These are phyloP conservation scores for Synanthedon tipuliformis DNA, from an alignment of 2,888 invertebrate species.

Conservation along the genomic window DNA sequence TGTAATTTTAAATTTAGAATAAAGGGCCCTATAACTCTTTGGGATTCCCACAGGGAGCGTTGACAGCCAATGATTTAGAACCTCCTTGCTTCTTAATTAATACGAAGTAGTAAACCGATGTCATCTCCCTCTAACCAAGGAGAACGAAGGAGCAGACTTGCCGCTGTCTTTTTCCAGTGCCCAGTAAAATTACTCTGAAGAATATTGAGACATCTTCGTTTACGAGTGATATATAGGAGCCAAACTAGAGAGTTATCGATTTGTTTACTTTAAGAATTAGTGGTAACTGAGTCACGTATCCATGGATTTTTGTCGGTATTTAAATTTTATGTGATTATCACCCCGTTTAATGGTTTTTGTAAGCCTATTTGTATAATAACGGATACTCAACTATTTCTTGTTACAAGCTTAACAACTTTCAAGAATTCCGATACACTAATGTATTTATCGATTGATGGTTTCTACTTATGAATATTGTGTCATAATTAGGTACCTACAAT, in stretches of 20 bases:
- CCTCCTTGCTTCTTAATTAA: slow-evolving; percentile 60
- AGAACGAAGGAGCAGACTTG: background rate
- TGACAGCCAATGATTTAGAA: slow-evolving; percentile 65
- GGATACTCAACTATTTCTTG: too few relatives aligned
- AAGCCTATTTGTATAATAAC: background rate
- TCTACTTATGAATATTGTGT: too few relatives aligned
- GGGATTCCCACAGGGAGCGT: slow-evolving; percentile 66
- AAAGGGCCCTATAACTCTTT: slow-evolving; percentile 65
- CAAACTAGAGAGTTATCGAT: slow-evolving; percentile 55
- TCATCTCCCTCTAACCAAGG: slow-evolving; percentile 35
- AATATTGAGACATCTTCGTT: slow-evolving; percentile 62
- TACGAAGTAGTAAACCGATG: slow-evolving; percentile 33
- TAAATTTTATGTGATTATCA: slow-evolving; percentile 47
- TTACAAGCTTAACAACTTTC: too few relatives aligned
- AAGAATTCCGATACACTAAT: too few relatives aligned
- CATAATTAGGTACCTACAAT: too few relatives aligned
- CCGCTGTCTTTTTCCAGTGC: slow-evolving; percentile 24
- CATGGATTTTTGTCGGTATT: slow-evolving; percentile 47
- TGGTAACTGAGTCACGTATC: slow-evolving; percentile 26
- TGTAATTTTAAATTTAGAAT: slow-evolving; percentile 70
- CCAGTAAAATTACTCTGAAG: slow-evolving; percentile 39
- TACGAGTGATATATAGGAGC: slow-evolving; percentile 49
- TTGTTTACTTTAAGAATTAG: slow-evolving; percentile 67
- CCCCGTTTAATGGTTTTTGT: slow-evolving; percentile 6
- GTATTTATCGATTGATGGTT: too few relatives aligned